These are phyloP conservation scores for Raja brachyura DNA, from an alignment of 2,113 vertebrate species.

Conservation along the genomic window DNA sequence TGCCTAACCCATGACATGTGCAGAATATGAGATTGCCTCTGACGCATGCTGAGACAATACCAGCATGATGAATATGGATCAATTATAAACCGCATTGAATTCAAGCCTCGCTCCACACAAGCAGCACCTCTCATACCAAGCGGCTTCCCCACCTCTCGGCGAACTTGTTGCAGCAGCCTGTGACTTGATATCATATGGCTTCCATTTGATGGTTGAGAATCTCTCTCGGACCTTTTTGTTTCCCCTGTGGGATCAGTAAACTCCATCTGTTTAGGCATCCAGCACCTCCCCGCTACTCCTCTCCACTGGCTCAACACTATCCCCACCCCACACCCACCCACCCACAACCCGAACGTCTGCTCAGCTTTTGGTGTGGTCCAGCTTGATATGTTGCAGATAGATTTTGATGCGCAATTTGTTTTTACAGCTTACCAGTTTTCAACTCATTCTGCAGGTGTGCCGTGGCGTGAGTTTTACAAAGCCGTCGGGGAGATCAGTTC, in stretches of 20 bases:
- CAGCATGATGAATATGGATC: neutral
- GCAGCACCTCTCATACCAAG: neutral
- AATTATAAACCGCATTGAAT: neutral
- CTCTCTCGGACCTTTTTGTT: neutral
- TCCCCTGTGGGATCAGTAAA: conserved; percentile 1
- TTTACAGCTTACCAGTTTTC: conserved; percentile 34
- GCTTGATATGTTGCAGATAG: conserved; percentile 36
- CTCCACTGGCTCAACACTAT: neutral
- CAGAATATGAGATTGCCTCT: conserved; percentile 23
- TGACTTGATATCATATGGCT: neutral
- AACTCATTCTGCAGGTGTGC: conserved; percentile 37
- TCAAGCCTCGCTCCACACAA: neutral
- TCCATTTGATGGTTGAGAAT: conserved; percentile 1
- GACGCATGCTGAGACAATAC: neutral
- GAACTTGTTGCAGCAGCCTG: neutral
- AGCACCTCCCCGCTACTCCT: neutral
- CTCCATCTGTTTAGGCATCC: conserved; percentile 27
- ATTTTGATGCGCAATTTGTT: conserved; percentile 29
- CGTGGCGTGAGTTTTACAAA: neutral
- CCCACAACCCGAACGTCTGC: neutral
- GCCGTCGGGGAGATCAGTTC: conserved; percentile 2
- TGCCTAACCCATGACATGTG: neutral
- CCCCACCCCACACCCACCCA: neutral
- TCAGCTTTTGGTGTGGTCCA: conserved; percentile 37
- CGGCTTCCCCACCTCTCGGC: neutral